These are phyloP conservation scores for Lycaena phlaeas DNA, from an alignment of 2,888 invertebrate species.

Conservation along the genomic window DNA sequence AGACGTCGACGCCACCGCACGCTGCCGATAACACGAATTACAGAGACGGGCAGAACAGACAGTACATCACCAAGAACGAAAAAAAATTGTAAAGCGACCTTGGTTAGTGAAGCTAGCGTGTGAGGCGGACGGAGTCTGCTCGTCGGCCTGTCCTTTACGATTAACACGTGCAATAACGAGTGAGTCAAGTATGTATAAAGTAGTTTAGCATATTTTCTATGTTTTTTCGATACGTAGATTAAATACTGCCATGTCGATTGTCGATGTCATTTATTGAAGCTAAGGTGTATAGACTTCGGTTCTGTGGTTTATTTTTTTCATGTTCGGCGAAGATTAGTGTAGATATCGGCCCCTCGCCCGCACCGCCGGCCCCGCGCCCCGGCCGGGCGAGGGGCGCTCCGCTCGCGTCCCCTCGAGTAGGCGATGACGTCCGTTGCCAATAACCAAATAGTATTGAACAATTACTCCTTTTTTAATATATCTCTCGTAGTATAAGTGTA, in stretches of 20 bases:
- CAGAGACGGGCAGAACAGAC: no score
- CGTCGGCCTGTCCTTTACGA: conserved; percentile 22
- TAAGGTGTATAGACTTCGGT: conserved; percentile 9
- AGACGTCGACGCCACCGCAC: no score
- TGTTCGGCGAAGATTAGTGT: no score
- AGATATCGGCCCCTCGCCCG: no score
- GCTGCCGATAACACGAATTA: no score
- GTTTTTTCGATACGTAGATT: conserved; percentile 64
- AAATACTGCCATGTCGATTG: conserved; percentile 59
- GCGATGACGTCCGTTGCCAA: conserved; percentile 53
- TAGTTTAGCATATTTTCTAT: conserved; percentile 63
- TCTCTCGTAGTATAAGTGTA: conserved; percentile 56
- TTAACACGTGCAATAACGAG: conserved; percentile 63
- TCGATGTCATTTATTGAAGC: conserved; percentile 29
- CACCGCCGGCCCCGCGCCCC: conserved; percentile 10
- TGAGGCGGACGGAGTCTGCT: background rate
- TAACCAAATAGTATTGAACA: conserved; percentile 61
- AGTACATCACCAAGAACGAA: background rate
- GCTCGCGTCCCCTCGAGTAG: conserved; percentile 40
- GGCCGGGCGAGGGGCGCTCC: conserved; percentile 10
- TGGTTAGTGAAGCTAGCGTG: background rate
- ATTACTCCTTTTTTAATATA: conserved; percentile 55
- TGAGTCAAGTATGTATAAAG: conserved; percentile 63
- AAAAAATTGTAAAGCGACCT: background rate
- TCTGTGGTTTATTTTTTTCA: no score